Percentiles rank a stretch among this genome's conserved stretches.
Conservation (phyloP, 2,797 vertebrate species). For the Pipistrellus kuhlii region DNA sequence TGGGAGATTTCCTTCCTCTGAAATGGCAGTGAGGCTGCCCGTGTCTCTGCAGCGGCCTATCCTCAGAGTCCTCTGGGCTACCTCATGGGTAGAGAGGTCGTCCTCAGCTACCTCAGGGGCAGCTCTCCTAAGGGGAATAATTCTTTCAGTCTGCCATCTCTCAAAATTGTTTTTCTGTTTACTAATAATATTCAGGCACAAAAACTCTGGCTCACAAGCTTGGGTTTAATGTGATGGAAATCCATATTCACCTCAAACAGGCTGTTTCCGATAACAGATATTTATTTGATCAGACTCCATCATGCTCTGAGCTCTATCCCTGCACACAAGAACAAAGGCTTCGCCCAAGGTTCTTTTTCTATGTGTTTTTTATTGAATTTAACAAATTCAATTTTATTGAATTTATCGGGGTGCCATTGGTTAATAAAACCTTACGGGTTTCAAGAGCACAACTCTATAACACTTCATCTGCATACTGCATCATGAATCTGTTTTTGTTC, state of each 20-base stretch:
- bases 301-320: constrained; percentile 65
- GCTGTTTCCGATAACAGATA: constrained; percentile 64
- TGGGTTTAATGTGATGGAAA: constrained; percentile 72
- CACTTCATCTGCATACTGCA: background rate
- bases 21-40: background rate
- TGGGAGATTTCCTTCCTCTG: background rate
- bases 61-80: constrained; percentile 41
- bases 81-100: constrained; percentile 64
- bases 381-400: background rate
- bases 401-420: background rate
- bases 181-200: constrained; percentile 73
- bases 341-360: constrained; percentile 65
- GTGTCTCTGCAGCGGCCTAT: background rate
- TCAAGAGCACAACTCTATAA: background rate
- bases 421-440: background rate
- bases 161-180: constrained; percentile 70
- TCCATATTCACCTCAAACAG: constrained; percentile 76
- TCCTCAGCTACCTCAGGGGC: constrained; percentile 67
- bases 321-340: constrained; percentile 69
- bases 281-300: constrained; percentile 73
- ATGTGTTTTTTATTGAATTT: background rate
- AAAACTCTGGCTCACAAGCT: constrained; percentile 53
- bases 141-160: constrained; percentile 62
- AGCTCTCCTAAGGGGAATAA: constrained; percentile 61
- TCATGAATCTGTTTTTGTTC: too few species aligned